These are phyloP conservation scores for Gasterosteus aculeatus DNA, from an alignment of 2,113 vertebrate species.

Conservation along the genomic window DNA sequence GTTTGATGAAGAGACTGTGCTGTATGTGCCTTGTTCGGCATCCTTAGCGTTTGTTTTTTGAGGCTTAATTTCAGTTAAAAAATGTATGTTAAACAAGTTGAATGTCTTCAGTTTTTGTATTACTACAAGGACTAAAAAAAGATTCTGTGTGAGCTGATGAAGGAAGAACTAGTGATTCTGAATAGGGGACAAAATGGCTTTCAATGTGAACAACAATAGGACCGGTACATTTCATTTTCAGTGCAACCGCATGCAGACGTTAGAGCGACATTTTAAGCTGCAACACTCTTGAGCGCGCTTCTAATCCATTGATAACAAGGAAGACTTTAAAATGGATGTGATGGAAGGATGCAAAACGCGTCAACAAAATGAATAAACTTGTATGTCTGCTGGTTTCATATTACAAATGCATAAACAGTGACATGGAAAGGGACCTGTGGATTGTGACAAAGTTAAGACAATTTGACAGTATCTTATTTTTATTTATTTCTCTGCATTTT, in stretches of 20 bases:
- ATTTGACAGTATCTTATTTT: not conserved
- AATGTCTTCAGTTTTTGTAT: conserved; percentile 1
- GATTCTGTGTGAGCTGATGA: conserved; percentile 14
- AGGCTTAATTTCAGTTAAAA: not conserved
- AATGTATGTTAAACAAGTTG: not conserved
- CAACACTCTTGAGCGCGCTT: not conserved
- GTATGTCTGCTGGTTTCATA: not conserved
- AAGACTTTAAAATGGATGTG: not conserved
- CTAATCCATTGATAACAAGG: not conserved
- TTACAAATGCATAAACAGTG: conserved; percentile 12
- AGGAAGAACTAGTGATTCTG: not conserved
- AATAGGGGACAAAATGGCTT: not conserved
- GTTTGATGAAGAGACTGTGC: conserved; percentile 16
- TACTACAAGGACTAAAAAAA: conserved; percentile 9
- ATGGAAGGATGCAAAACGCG: not conserved
- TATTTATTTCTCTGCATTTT: no score
- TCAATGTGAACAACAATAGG: not conserved
- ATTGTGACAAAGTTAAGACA: not conserved
- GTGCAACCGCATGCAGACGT: not conserved
- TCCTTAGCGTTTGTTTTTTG: not conserved
- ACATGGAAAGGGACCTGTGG: conserved; percentile 2
- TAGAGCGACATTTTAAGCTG: not conserved
- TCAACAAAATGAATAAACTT: conserved; percentile 10
- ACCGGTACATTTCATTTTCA: not conserved
- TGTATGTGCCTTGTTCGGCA: not conserved